These are phyloP conservation scores for Mycalesis mineus DNA, from an alignment of 2,888 invertebrate species.

Conservation along the genomic window DNA sequence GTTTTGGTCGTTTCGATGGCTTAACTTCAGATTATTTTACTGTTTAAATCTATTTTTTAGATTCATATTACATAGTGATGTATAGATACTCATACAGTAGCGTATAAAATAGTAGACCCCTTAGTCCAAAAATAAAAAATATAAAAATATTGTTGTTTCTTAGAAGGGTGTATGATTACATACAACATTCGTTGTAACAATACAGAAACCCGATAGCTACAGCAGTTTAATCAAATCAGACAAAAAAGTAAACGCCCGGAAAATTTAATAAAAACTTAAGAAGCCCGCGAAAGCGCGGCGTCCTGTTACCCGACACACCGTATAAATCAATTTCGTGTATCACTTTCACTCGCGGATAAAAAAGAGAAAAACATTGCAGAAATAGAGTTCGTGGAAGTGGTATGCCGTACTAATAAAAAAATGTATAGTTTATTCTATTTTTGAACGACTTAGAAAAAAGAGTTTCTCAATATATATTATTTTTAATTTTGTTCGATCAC, in stretches of 20 bases:
- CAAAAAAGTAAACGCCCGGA: slow-evolving; percentile 26
- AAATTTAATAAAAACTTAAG: slow-evolving; percentile 39
- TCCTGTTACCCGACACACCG: slow-evolving; percentile 30
- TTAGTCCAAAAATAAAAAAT: no score
- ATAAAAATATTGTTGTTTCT: not conserved
- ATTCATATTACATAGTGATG: no score
- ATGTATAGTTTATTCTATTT: no score
- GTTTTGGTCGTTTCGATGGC: no score
- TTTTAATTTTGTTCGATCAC: no score
- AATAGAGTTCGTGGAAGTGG: slow-evolving; percentile 24
- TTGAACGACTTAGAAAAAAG: no score
- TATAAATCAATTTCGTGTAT: slow-evolving; percentile 42
- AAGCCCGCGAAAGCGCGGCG: slow-evolving; percentile 30
- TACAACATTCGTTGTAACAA: slow-evolving; percentile 2
- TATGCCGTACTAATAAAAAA: not conserved
- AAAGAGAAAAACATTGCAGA: slow-evolving; percentile 35
- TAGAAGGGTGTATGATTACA: not conserved
- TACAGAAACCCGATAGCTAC: slow-evolving; percentile 15
- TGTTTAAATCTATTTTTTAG: no score
- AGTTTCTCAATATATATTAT: no score
- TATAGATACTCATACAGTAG: no score
- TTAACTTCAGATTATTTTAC: no score
- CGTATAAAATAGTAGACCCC: no score
- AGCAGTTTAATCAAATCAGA: slow-evolving; percentile 30
- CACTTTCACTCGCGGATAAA: slow-evolving; percentile 48